phyloP scores from a whole-genome alignment of 2,113 vertebrate genomes.

The Phycodurus eques region DNA sequence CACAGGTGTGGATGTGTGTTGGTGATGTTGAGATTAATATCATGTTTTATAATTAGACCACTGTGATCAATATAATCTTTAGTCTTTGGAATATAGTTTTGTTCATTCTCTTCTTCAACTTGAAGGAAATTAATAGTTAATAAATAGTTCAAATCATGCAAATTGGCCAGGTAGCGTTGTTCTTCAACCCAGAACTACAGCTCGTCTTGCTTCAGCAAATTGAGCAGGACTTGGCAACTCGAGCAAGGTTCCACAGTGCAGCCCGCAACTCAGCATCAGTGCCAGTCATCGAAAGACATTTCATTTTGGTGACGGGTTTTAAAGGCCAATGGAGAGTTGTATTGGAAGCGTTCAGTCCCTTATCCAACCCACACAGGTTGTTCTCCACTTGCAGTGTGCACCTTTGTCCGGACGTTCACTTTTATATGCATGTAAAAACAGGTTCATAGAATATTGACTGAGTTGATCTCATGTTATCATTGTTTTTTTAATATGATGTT shows the following conservation, averaged over 20 bases:
- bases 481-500: neutral
- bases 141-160: slow-evolving; percentile 12
- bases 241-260: slow-evolving; percentile 30
- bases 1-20: too few species aligned
- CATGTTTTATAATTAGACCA: too few species aligned
- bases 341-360: slow-evolving; percentile 43
- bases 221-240: slow-evolving; percentile 45
- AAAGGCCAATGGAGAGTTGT: slow-evolving; percentile 46
- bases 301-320: slow-evolving; percentile 49
- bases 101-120: too few species aligned
- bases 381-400: slow-evolving; percentile 20
- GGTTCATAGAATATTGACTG: slow-evolving; percentile 25
- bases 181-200: slow-evolving; percentile 5
- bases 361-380: slow-evolving; percentile 44
- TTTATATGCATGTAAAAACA: slow-evolving; percentile 26
- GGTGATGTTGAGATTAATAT: too few species aligned
- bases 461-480: neutral
- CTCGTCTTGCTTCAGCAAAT: slow-evolving; percentile 42
- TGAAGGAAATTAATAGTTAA: neutral
- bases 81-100: too few species aligned
- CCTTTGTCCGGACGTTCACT: slow-evolving; percentile 8
- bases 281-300: slow-evolving; percentile 51
- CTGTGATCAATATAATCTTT: too few species aligned
- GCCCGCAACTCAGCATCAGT: slow-evolving; percentile 36
- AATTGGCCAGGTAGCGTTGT: slow-evolving; percentile 19